Base-by-base conservation (phyloP, 2,888 invertebrate genomes). In the Apamea anceps region DNA sequence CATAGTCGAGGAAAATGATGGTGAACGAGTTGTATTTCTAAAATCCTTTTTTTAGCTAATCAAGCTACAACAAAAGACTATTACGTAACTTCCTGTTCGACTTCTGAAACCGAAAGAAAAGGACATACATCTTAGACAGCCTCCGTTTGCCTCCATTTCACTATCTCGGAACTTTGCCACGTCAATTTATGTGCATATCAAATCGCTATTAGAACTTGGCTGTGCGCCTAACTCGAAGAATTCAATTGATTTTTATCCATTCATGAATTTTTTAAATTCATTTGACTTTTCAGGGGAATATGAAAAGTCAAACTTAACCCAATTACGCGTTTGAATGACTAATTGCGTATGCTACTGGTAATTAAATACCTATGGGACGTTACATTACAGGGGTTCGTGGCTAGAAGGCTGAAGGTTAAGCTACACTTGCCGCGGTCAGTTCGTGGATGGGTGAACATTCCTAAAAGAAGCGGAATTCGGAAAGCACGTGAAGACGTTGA, bases 151-250 rank as follows among this genome's bases (percentile, higher is more conserved):
- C 68, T 75, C 68, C 70, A 75, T 80, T 79, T 79, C 63, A 79
- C 82, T 86, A 85, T 79, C 86, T 79, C 75, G 48, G 70, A 86
- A 86, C 28, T 82, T 85, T 54, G 8, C 66, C 51, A 45, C 68
- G 66, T 88, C 92, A 95, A 96, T 95, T 94, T 96, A 96, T 95
- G 95, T 94, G 93, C 96, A 95, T 95, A 95, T 92, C 90, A 92
- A 91, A 93, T 92, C 91, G 92, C 91, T 90, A 91, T 85, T 93
- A 93, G 90, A 90, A 92, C 90, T 94, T 90, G 83, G 90, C 82
- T 67, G n/a, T 72, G 72, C 90, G 72, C 83, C 80, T 82, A 67
- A 80, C 77, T 83, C 71, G 76, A 86, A 88, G 85, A 88, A 89
- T 89, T 87, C 91, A 91, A 94, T 94, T 93, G 93, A 92, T 93